Percentiles rank a stretch among this genome's conserved stretches.
Conservation (phyloP, 2,113 vertebrate species). For the Grus americana region DNA sequence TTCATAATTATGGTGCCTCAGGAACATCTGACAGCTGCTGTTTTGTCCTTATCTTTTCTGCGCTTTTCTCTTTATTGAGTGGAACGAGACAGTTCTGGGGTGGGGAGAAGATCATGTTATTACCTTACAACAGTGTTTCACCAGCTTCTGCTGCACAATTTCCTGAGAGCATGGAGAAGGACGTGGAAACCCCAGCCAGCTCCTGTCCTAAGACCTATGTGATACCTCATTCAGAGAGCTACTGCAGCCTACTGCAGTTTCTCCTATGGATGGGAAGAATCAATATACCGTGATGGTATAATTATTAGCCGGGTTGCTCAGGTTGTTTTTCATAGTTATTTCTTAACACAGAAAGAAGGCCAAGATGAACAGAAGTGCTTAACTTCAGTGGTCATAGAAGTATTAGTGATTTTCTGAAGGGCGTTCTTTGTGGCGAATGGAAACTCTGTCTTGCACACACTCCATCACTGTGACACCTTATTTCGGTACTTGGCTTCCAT, state of each 20-base stretch:
- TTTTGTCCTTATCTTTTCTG: neutral
- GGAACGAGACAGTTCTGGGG: neutral
- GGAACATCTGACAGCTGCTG: conserved; percentile 50
- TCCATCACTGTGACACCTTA: neutral
- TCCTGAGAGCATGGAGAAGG: neutral
- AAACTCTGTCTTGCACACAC: neutral
- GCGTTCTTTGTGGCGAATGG: fast-evolving
- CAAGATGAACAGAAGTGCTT: neutral
- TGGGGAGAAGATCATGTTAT: neutral
- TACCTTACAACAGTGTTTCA: neutral
- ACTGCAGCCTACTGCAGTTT: neutral
- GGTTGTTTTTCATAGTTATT: neutral
- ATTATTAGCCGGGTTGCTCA: neutral
- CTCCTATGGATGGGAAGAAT: neutral
- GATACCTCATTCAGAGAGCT: neutral
- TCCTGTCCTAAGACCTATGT: neutral
- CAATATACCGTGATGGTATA: fast-evolving
- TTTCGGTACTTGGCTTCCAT: neutral
- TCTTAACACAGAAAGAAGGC: neutral
- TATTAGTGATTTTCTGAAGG: neutral
- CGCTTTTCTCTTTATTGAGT: neutral
- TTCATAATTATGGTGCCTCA: neutral
- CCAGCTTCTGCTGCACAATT: neutral
- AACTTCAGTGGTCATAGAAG: neutral
- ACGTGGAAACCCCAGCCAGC: neutral